Evolutionary conservation across 1,140 invertebrate species (phyloP), one percentile per base, ranked within the genome.

Genomic region (Pogonomyrmex barbatus): DNA sequence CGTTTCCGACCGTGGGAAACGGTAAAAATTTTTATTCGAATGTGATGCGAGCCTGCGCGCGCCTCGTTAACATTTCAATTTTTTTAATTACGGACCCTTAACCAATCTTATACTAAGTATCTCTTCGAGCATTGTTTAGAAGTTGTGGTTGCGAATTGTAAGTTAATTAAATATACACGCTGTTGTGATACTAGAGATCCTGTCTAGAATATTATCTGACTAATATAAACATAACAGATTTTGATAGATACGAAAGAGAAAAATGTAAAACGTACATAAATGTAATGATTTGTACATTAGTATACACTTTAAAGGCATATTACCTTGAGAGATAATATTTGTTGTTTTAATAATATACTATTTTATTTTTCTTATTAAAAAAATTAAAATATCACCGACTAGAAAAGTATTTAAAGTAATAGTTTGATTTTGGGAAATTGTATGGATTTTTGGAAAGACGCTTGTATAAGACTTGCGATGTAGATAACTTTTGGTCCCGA

Each of bases 141-240:
- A 65, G 10, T 65, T 36, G 14, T 50, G 14, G 3, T 14, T 17
- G 17, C 30, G 58, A 6, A 50, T 67, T 42, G 52, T 33, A n/a
- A 45, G 0, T 30, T 8, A 68, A 24, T 68, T 58, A n/a, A 17
- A n/a, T 70, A n/a, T 42, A 70, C 24, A 4, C 45, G 52, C 8
- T 67, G n/a, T 81, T 81, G 54, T 70, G 78, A 70, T 81, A 70
- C 36, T 78, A 78, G 76, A 63, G 17, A 63, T 77, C 54, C 10
- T 77, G 17, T n/a, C 24, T 24, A 24, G 24, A 9, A 3, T 17
- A 30, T 9, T 58, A 45, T 56, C 8, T 52, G 68, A 42, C 24
- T 56, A 30, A 62, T 60, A 6, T 8, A 42, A 45, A 24, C 36
- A 8, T 45, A 45, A 77, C 4, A 45, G 8, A 33, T 77, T 10